phyloP scores from a whole-genome alignment of 2,113 vertebrate genomes.

The Cisticola juncidis region DNA sequence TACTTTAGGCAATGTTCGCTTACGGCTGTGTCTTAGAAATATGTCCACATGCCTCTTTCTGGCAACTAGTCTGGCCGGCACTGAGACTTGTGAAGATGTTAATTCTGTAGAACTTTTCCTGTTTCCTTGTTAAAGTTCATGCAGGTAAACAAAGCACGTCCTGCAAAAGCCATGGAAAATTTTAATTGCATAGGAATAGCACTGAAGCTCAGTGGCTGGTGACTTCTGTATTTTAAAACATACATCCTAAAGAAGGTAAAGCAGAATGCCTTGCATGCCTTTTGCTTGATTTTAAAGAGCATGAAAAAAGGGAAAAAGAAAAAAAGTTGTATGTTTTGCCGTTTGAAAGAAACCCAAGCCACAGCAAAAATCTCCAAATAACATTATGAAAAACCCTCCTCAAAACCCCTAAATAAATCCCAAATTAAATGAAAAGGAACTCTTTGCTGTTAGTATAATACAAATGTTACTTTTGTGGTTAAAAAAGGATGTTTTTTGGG shows the following conservation, averaged over 20 bases:
- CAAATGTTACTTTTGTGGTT: background rate
- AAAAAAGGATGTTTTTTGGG: background rate
- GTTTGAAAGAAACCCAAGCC: background rate
- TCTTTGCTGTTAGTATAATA: background rate
- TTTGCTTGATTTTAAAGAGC: background rate
- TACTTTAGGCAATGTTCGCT: background rate
- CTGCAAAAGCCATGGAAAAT: background rate
- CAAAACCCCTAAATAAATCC: background rate
- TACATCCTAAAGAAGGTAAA: background rate
- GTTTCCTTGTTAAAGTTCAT: background rate
- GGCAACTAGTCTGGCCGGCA: background rate
- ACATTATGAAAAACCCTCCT: background rate
- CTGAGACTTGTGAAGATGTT: background rate
- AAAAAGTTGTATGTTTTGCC: background rate
- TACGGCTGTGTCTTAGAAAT: background rate
- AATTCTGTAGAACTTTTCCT: background rate
- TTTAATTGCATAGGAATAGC: background rate
- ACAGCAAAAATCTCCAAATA: background rate
- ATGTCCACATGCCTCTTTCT: background rate
- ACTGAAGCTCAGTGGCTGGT: background rate
- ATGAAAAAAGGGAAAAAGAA: background rate
- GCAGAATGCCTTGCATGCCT: background rate
- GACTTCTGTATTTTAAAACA: background rate
- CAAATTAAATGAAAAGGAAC: background rate
- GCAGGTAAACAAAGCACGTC: background rate